These are phyloP conservation scores for Mustela nigripes DNA, from an alignment of 2,113 vertebrate genomes.

Conservation along the genomic window DNA sequence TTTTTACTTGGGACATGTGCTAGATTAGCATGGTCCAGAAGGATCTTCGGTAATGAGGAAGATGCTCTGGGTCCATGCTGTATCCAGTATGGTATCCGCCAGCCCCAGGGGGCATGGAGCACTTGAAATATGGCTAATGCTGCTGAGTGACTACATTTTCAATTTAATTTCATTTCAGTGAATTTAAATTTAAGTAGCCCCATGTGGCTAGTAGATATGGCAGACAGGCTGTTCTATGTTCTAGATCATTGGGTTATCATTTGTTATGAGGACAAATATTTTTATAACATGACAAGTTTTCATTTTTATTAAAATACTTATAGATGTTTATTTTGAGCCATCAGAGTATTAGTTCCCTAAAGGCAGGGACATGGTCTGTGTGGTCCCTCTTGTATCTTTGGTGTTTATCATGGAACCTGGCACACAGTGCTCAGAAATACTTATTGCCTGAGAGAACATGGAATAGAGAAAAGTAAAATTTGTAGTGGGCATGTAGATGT, in stretches of 20 bases:
- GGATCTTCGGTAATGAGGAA: background rate
- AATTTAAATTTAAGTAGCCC: background rate
- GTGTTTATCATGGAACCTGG: background rate
- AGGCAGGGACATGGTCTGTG: background rate
- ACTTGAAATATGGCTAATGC: background rate
- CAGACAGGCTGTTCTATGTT: background rate
- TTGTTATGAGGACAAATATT: background rate
- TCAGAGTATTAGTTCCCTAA: background rate
- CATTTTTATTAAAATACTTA: background rate
- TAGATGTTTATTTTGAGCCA: background rate
- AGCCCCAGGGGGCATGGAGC: background rate
- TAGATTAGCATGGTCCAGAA: accelerated
- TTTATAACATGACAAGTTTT: background rate
- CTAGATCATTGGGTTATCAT: background rate
- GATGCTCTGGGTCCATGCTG: background rate
- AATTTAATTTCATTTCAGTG: background rate
- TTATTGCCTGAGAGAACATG: background rate
- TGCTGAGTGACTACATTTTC: background rate
- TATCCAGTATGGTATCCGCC: background rate
- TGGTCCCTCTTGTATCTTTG: background rate
- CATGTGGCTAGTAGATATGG: background rate
- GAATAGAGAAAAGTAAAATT: background rate
- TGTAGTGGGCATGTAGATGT: accelerated
- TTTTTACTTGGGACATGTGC: background rate
- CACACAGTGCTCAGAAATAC: background rate